phyloP scores from a whole-genome alignment of 2,888 invertebrate genomes.

The Helobdella robusta region DNA sequence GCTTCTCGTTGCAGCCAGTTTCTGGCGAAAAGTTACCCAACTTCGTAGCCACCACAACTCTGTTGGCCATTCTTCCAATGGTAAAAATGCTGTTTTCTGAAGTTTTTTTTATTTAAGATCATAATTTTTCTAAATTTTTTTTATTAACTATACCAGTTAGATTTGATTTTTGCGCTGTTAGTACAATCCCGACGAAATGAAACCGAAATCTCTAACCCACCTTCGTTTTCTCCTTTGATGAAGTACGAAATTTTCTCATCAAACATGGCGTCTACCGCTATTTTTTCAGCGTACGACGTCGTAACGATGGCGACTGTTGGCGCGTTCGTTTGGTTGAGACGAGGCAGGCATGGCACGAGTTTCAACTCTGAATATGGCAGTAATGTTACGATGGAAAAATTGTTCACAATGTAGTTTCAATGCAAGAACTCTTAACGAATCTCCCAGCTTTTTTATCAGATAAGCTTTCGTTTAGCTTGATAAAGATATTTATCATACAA shows the following conservation, averaged over 20 bases:
- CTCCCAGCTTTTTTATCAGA: too few relatives aligned
- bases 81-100: slow-evolving; percentile 91
- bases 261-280: slow-evolving; percentile 94
- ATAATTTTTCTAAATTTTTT: neutral
- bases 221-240: slow-evolving; percentile 48
- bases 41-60: slow-evolving; percentile 91
- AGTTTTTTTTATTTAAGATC: neutral
- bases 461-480: too few relatives aligned
- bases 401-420: too few relatives aligned
- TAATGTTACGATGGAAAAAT: too few relatives aligned
- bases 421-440: too few relatives aligned
- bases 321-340: slow-evolving; percentile 74
- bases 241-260: slow-evolving; percentile 92
- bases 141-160: neutral
- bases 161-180: neutral
- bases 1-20: slow-evolving; percentile 21
- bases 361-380: too few relatives aligned
- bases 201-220: neutral
- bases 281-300: slow-evolving; percentile 90
- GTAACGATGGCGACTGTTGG: slow-evolving; percentile 96
- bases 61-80: slow-evolving; percentile 86
- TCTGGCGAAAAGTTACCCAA: slow-evolving; percentile 61
- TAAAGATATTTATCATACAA: too few relatives aligned
- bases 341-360: slow-evolving; percentile 86
- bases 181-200: neutral